These are phyloP conservation scores for Lucifuga dentata DNA, from an alignment of 2,113 vertebrate genomes.

Conservation along the genomic window DNA sequence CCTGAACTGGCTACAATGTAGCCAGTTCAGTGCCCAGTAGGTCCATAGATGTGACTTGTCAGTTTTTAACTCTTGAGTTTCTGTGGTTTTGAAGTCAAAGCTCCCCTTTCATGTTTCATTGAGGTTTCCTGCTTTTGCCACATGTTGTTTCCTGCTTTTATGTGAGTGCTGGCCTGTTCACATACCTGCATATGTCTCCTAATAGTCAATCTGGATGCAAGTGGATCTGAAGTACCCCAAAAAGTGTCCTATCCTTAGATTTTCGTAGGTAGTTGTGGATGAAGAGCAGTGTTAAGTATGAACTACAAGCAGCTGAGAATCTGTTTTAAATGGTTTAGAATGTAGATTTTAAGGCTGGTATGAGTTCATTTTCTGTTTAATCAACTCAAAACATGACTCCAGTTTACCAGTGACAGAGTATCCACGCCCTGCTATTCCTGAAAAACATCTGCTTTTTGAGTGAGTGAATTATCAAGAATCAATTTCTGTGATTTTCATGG, in stretches of 20 bases:
- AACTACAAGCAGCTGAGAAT: background rate
- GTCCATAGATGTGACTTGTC: slow-evolving; percentile 21
- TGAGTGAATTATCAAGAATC: background rate
- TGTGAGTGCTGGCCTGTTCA: slow-evolving; percentile 7
- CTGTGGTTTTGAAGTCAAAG: background rate
- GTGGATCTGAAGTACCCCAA: slow-evolving; percentile 8
- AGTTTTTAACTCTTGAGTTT: slow-evolving; percentile 8
- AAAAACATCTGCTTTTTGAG: background rate
- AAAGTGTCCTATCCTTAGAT: background rate
- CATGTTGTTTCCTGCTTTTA: slow-evolving; percentile 40
- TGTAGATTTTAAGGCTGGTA: background rate
- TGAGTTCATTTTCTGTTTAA: background rate
- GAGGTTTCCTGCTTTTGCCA: slow-evolving; percentile 21
- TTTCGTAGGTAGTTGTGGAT: background rate
- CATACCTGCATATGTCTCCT: slow-evolving; percentile 3
- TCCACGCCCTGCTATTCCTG: background rate
- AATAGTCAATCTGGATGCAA: background rate
- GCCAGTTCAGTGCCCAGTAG: background rate
- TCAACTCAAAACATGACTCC: background rate
- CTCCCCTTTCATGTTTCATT: slow-evolving; percentile 29
- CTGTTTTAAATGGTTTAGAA: background rate
- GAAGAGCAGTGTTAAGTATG: background rate
- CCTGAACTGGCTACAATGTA: too few relatives aligned
- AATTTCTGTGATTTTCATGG: background rate
- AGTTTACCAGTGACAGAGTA: background rate